These are phyloP conservation scores for Tachyglossus aculeatus DNA, from an alignment of 2,797 vertebrate genomes.

Conservation along the genomic window DNA sequence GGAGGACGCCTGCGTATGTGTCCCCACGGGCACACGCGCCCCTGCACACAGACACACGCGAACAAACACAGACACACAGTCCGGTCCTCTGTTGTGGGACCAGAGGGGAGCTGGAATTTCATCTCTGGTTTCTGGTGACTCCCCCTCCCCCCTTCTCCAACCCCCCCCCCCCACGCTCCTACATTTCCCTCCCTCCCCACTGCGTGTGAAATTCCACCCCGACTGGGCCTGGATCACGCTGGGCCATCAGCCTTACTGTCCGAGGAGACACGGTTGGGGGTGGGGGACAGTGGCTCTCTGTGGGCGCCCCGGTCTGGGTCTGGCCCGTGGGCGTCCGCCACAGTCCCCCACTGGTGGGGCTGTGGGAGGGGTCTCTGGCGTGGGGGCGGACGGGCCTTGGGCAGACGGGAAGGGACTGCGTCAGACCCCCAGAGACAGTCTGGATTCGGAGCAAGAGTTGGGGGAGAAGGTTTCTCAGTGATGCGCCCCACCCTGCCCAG, in stretches of 20 bases:
- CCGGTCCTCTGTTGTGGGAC: too few species aligned
- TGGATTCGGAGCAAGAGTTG: not conserved
- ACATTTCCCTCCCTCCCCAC: not conserved
- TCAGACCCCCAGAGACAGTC: not conserved
- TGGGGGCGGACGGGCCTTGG: not conserved
- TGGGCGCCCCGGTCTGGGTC: not conserved
- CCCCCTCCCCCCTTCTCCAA: not conserved
- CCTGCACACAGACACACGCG: too few species aligned
- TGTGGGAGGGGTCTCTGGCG: not conserved
- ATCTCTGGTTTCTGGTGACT: constrained; percentile 59
- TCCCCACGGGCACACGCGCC: not conserved
- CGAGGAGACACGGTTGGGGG: too few species aligned
- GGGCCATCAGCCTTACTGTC: too few species aligned
- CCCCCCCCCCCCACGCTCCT: not conserved
- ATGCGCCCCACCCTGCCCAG: too few species aligned
- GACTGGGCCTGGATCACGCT: not conserved
- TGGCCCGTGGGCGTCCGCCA: accelerated
- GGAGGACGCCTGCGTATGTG: too few species aligned
- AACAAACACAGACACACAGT: too few species aligned
- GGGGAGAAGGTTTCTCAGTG: not conserved
- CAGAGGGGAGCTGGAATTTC: constrained; percentile 72
- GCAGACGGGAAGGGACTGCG: not conserved
- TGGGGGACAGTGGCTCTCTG: not conserved
- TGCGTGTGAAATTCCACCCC: not conserved
- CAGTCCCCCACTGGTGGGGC: not conserved